Conservation (phyloP, 2,113 vertebrate genomes). For the Macheiramphus alcinus region DNA sequence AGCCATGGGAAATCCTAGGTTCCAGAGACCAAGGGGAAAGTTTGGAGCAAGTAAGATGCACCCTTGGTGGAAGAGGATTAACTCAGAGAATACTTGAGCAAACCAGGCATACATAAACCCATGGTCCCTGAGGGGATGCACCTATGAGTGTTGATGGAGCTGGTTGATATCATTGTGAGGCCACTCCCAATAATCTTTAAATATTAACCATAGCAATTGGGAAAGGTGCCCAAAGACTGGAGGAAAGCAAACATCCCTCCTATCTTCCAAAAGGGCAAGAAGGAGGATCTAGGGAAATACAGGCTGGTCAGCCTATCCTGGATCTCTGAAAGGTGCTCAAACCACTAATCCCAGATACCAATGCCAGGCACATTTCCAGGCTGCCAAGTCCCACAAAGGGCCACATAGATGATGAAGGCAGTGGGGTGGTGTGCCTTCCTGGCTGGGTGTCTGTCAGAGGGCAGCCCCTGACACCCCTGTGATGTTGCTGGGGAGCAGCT, state of each 20-base stretch:
- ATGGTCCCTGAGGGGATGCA: neutral
- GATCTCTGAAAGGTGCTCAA: neutral
- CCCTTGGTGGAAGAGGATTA: neutral
- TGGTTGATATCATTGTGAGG: neutral
- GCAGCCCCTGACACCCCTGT: neutral
- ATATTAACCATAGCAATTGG: no score
- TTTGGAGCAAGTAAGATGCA: neutral
- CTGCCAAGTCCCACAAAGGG: neutral
- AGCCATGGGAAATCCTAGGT: neutral
- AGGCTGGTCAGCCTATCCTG: neutral
- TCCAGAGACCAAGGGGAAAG: neutral
- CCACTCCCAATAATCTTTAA: no score
- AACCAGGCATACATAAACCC: neutral
- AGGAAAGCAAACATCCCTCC: neutral
- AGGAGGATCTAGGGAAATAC: neutral
- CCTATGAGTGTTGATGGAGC: neutral
- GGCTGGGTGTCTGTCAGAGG: neutral
- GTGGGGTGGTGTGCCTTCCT: neutral
- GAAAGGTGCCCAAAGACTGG: neutral
- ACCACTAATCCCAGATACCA: neutral
- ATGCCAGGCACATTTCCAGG: neutral
- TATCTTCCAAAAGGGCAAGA: neutral
- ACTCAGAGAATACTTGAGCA: neutral
- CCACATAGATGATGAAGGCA: neutral
- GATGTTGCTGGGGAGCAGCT: neutral